Conservation (phyloP, 64 coral and sea anemone species). For the Montipora foliosa region DNA sequence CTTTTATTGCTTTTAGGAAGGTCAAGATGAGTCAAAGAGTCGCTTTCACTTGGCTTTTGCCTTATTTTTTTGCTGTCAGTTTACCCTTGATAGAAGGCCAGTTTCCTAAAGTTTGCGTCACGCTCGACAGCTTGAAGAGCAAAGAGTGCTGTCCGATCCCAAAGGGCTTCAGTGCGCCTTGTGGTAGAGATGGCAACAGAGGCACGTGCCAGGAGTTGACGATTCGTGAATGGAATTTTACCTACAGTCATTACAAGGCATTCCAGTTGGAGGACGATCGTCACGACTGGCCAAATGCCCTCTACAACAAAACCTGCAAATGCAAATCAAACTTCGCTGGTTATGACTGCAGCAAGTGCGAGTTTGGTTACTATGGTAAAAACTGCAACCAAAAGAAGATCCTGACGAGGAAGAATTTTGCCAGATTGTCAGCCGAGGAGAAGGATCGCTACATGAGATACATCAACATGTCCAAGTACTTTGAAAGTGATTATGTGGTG, state of each 20-base stretch:
- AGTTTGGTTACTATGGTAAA: conserved; percentile 69
- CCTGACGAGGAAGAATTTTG: conserved; percentile 45
- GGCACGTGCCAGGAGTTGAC: conserved; percentile 9
- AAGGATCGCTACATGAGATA: conserved; percentile 74
- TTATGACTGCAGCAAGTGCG: conserved; percentile 86
- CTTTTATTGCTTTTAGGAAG: no score
- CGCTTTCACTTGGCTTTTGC: no score
- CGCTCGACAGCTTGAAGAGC: no score
- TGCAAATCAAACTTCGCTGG: conserved; percentile 67
- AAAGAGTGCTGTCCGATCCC: no score
- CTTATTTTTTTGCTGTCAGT: no score
- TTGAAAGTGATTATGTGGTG: conserved; percentile 64
- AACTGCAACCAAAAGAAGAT: conserved; percentile 62
- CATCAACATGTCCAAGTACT: conserved; percentile 62
- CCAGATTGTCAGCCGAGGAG: conserved; percentile 52
- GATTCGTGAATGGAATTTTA: conserved; percentile 50
- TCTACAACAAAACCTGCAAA: conserved; percentile 76
- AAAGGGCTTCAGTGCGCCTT: no score
- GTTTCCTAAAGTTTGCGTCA: no score
- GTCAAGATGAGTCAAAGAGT: no score
- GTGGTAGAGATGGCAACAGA: no score
- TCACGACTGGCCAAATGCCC: conserved; percentile 53
- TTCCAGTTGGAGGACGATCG: conserved; percentile 68
- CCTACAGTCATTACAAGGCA: conserved; percentile 39
- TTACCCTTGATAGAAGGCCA: no score